These are phyloP conservation scores for Brachionus rubens DNA, from an alignment of 1,140 invertebrate species.

Conservation along the genomic window DNA sequence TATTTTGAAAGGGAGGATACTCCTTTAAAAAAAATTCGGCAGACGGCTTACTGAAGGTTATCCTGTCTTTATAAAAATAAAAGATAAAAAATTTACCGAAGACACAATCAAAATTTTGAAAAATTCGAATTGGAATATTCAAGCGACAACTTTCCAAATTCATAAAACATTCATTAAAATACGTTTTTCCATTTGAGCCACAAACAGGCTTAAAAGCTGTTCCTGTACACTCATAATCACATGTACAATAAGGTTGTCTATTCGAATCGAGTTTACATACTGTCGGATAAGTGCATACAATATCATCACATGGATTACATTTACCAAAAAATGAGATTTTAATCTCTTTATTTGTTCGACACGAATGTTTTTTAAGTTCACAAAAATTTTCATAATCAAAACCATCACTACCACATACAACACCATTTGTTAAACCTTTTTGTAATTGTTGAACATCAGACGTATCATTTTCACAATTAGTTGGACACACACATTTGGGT, in stretches of 20 bases:
- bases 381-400: constrained; percentile 37
- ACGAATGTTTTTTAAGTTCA: constrained; percentile 34
- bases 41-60: too few relatives aligned
- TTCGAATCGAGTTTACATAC: constrained; percentile 40
- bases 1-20: too few relatives aligned
- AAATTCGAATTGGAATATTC: constrained; percentile 25
- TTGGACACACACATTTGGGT: constrained; percentile 34
- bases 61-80: too few relatives aligned
- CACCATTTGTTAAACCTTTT: neutral
- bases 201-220: constrained; percentile 45
- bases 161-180: constrained; percentile 48
- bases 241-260: constrained; percentile 29
- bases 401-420: constrained; percentile 31
- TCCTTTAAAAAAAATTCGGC: too few relatives aligned
- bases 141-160: constrained; percentile 47
- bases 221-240: constrained; percentile 20
- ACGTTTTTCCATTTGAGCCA: constrained; percentile 49
- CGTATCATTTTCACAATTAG: neutral
- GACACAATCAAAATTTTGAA: constrained; percentile 15
- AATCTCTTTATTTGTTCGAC: neutral
- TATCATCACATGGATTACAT: constrained; percentile 43
- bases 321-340: constrained; percentile 32
- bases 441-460: neutral
- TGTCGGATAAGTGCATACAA: constrained; percentile 21
- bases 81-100: constrained; percentile 1